These are phyloP conservation scores for Rhamnusium bicolor DNA, from an alignment of 2,888 invertebrate genomes.

Conservation along the genomic window DNA sequence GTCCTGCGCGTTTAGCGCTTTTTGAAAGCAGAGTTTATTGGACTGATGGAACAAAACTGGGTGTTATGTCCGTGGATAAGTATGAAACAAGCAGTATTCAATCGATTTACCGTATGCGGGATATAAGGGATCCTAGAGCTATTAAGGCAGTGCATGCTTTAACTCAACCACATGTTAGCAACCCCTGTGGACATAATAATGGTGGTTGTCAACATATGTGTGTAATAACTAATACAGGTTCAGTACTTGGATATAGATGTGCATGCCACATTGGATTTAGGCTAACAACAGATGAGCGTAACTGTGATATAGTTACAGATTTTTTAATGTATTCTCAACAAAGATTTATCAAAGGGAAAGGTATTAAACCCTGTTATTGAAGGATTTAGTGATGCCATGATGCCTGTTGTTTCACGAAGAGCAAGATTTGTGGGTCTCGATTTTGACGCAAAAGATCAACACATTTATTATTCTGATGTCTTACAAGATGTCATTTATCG, in stretches of 20 bases:
- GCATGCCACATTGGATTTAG: slow-evolving; percentile 92
- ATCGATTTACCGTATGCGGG: slow-evolving; percentile 85
- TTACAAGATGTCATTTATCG: slow-evolving; percentile 94
- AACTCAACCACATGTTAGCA: slow-evolving; percentile 79
- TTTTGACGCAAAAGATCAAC: slow-evolving; percentile 91
- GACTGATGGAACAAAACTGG: slow-evolving; percentile 88
- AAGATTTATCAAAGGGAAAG: slow-evolving; percentile 91
- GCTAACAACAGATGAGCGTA: slow-evolving; percentile 81
- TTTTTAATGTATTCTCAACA: slow-evolving; percentile 97
- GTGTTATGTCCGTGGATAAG: slow-evolving; percentile 85
- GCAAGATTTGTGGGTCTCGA: slow-evolving; percentile 96
- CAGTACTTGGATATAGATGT: slow-evolving; percentile 89
- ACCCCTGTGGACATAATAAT: slow-evolving; percentile 89
- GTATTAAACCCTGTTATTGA: slow-evolving; percentile 90
- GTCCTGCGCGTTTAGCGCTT: slow-evolving; percentile 86
- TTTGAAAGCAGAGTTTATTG: slow-evolving; percentile 92
- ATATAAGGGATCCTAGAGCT: slow-evolving; percentile 87
- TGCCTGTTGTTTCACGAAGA: slow-evolving; percentile 92
- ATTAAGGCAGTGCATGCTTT: slow-evolving; percentile 87
- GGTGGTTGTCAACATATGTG: slow-evolving; percentile 96
- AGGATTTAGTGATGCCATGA: slow-evolving; percentile 95
- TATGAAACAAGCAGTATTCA: slow-evolving; percentile 86
- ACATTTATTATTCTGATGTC: slow-evolving; percentile 98
- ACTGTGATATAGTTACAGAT: slow-evolving; percentile 87
- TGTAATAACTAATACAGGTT: slow-evolving; percentile 83